Conservation (phyloP, 2,113 vertebrate genomes). For the Atlantisia rogersi region DNA sequence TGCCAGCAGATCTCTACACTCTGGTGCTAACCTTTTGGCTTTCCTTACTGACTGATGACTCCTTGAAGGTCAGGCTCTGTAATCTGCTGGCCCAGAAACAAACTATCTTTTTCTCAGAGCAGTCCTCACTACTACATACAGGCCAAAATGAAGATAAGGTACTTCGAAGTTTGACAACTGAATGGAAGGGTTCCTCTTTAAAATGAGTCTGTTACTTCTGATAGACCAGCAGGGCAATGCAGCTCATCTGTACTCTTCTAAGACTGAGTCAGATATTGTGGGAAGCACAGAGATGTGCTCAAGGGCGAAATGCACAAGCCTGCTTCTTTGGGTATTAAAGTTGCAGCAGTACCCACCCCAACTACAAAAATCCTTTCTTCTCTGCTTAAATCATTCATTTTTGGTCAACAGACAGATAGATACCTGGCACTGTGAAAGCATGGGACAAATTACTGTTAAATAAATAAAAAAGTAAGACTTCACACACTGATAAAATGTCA, state of each 20-base stretch:
- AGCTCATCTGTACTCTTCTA: background rate
- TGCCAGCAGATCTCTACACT: background rate
- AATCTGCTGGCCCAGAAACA: slow-evolving; percentile 54
- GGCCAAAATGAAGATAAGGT: slow-evolving; percentile 50
- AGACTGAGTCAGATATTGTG: background rate
- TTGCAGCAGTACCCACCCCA: background rate
- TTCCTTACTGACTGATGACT: background rate
- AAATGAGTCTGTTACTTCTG: background rate
- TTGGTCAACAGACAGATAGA: background rate
- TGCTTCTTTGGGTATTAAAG: background rate
- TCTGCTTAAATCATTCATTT: background rate
- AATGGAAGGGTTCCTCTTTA: background rate
- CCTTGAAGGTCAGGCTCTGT: background rate
- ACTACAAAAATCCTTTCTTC: background rate
- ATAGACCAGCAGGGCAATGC: background rate
- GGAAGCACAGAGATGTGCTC: background rate
- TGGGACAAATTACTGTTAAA: background rate
- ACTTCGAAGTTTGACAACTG: background rate
- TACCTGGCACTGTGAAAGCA: background rate
- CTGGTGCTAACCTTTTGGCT: background rate
- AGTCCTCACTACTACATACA: background rate
- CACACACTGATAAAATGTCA: background rate
- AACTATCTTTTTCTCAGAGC: slow-evolving; percentile 3
- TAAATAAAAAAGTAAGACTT: background rate
- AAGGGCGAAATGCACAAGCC: background rate